Evolutionary conservation across 1,140 invertebrate species (phyloP).

Genomic region (Gryon sp.): DNA sequence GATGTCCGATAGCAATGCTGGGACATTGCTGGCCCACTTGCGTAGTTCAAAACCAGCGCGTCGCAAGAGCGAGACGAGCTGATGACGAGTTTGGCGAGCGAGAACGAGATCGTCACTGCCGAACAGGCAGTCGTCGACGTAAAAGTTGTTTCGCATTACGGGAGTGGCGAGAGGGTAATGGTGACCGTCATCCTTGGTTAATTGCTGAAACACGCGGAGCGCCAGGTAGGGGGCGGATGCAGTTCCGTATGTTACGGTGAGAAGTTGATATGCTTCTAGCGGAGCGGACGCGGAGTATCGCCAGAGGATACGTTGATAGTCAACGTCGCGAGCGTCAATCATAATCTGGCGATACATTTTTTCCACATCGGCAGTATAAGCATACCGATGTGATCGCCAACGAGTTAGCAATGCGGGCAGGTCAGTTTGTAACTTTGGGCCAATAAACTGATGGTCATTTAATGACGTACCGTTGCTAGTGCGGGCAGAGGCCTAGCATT

Average conservation of each 20-base stretch:
- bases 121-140: conserved; percentile 20
- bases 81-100: not conserved
- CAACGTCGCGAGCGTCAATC: too few species aligned
- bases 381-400: conserved; percentile 4
- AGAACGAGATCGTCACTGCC: not conserved
- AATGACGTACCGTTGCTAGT: conserved; percentile 2
- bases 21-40: conserved; percentile 12
- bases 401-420: not conserved
- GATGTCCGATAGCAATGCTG: not conserved
- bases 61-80: not conserved
- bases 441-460: not conserved
- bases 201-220: conserved; percentile 7
- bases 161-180: not conserved
- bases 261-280: conserved; percentile 1
- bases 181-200: not conserved
- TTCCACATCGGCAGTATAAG: too few species aligned
- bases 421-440: not conserved
- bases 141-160: not conserved
- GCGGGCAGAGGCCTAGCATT: conserved; percentile 1
- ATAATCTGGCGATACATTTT: too few species aligned
- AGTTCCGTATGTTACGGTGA: too few species aligned
- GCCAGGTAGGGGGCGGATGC: conserved; percentile 2
- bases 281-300: conserved; percentile 3
- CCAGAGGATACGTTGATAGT: too few species aligned
- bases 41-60: too few species aligned